A percentile compares a stretch with the other conserved stretches of the same genome.
These are phyloP conservation scores for Ophiodon elongatus DNA, from an alignment of 2,113 vertebrate species.

Conservation along the genomic window DNA sequence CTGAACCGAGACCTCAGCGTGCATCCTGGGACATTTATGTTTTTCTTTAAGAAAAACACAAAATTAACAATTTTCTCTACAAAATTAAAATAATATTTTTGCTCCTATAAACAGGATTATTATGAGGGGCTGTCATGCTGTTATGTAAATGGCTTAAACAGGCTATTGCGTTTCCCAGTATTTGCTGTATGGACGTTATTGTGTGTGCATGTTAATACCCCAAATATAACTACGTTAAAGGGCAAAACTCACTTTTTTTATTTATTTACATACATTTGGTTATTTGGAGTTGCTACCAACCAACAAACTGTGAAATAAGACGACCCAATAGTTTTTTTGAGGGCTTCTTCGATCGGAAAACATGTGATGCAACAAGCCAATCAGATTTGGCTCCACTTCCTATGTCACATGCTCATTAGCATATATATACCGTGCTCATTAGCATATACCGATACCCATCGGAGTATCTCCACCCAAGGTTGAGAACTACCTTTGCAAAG, in stretches of 20 bases:
- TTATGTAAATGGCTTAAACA: slow-evolving; percentile 45
- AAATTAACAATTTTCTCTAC: not conserved
- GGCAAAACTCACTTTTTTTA: not conserved
- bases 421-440: too few species aligned
- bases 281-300: not conserved
- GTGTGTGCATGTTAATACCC: not conserved
- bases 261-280: not conserved
- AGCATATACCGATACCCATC: too few species aligned
- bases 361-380: too few species aligned
- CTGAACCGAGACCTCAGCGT: not conserved
- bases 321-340: too few species aligned
- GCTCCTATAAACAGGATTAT: slow-evolving; percentile 53
- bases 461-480: too few species aligned
- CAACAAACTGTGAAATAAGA: not conserved
- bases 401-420: too few species aligned
- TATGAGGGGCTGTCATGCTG: slow-evolving; percentile 35
- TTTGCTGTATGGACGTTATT: not conserved
- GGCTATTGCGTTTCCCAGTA: not conserved
- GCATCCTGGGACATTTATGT: not conserved
- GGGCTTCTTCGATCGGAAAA: too few species aligned
- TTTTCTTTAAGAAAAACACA: not conserved
- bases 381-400: too few species aligned
- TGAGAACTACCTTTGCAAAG: too few species aligned
- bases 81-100: slow-evolving; percentile 30
- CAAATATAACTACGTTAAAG: not conserved